Evolutionary conservation across 2,113 vertebrate species (phyloP).

Genomic region (Nycticorax nycticorax): DNA sequence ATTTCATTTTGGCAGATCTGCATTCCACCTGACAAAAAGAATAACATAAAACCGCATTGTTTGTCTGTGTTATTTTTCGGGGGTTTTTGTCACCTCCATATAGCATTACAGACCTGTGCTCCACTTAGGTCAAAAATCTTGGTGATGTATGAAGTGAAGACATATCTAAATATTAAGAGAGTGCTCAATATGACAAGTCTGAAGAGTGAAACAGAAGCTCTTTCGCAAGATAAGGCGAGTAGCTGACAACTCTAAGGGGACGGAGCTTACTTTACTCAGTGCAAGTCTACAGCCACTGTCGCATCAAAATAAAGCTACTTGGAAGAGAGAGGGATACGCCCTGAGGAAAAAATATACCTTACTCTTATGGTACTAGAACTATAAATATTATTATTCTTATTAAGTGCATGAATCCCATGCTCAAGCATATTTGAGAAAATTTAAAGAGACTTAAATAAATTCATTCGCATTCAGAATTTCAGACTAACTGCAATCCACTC

Average conservation of each 20-base stretch:
- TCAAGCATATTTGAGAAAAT: not conserved
- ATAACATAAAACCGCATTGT: not conserved
- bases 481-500: not conserved
- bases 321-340: not conserved
- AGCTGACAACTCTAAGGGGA: not conserved
- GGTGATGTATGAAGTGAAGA: not conserved
- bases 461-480: not conserved
- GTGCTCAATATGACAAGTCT: not conserved
- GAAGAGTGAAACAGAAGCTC: not conserved
- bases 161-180: not conserved
- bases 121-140: not conserved
- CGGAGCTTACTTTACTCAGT: not conserved
- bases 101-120: not conserved
- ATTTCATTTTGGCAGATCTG: not conserved
- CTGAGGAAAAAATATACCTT: not conserved
- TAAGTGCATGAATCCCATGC: not conserved
- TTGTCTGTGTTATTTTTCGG: not conserved
- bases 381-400: not conserved
- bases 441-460: not conserved
- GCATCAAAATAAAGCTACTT: not conserved
- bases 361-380: not conserved
- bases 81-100: not conserved
- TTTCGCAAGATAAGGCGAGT: not conserved
- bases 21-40: not conserved
- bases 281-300: not conserved